These are phyloP conservation scores for Brachyistius frenatus DNA, from an alignment of 2,113 vertebrate genomes.

Conservation along the genomic window DNA sequence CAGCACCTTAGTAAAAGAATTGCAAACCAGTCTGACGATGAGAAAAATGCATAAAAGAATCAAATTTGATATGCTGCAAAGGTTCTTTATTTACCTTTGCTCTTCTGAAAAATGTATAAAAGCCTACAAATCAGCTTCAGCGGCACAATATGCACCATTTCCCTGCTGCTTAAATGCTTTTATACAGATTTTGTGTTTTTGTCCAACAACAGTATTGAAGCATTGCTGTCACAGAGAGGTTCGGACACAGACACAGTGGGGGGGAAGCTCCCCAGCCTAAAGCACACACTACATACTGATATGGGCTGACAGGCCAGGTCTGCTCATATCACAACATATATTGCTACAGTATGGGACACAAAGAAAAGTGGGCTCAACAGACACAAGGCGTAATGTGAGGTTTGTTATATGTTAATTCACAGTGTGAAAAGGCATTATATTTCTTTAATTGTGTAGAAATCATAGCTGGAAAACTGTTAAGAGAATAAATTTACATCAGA, in stretches of 20 bases:
- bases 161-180: not conserved
- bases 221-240: conserved; percentile 43
- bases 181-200: conserved; percentile 51
- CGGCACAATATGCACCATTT: conserved; percentile 1
- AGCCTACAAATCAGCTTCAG: not conserved
- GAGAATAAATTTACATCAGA: not conserved
- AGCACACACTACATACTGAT: conserved; percentile 57
- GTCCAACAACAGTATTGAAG: conserved; percentile 60
- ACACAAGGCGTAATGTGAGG: conserved; percentile 57
- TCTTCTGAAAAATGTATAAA: conserved; percentile 1
- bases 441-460: conserved; percentile 22
- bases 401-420: conserved; percentile 49
- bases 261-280: conserved; percentile 19
- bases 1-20: conserved; percentile 8
- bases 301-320: conserved; percentile 64
- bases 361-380: conserved; percentile 61
- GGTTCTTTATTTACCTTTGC: conserved; percentile 3
- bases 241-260: conserved; percentile 65
- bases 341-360: conserved; percentile 65
- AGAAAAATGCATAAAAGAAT: not conserved
- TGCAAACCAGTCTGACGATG: not conserved
- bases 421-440: conserved; percentile 18
- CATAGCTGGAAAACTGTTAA: not conserved
- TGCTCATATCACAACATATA: conserved; percentile 67
- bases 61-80: not conserved